Evolutionary conservation across 1,140 invertebrate species (phyloP), one percentile per base, ranked within the genome.

Genomic region (Colletes gigas): DNA sequence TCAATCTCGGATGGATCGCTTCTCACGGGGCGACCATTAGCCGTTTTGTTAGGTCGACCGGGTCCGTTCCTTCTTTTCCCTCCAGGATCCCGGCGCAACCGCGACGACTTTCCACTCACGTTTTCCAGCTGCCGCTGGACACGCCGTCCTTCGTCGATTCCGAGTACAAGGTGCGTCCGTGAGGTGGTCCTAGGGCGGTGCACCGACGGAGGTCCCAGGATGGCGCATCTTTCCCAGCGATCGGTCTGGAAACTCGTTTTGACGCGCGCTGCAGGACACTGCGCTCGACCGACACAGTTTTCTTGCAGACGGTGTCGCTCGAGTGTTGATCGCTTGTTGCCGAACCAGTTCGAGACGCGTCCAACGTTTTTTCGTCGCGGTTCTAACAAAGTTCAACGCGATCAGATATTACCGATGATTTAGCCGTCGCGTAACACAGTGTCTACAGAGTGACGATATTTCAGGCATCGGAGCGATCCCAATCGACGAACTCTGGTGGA

Each of bases 21-120:
- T 84, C 83, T 84, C 83, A 84, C 83, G 81, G 65, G 55, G 21
- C 63, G 39, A 50, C 67, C 71, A 83, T 84, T 83, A 83, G 81
- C 60, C 70, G 83, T 78, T 84, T 83, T 69, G 68, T 79, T 82
- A 39, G 69, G 50, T 73, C 55, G n/a, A 8, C 17, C 30, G 4
- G 60, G 15, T 14, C 41, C 73, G 47, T 55, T 41, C 47, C 47
- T 60, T 60, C 59, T 77, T 65, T 78, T 71, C 73, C 17, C 39
- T 21, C 39, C n/a, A 4, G n/a, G 14, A 52, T 21, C 52, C 21
- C 15, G 7, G 17, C 8, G 60, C 69, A 66, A 59, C 77, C 47
- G 44, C 8, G 39, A 47, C 52, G 60, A 15, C 78, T 80, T 80
- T 80, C 71, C 78, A 71, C 54, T 80, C 71, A 80, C 78, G 78